Evolutionary conservation across 2,797 vertebrate genomes (phyloP).

Genomic region (Hippoglossus hippoglossus): DNA sequence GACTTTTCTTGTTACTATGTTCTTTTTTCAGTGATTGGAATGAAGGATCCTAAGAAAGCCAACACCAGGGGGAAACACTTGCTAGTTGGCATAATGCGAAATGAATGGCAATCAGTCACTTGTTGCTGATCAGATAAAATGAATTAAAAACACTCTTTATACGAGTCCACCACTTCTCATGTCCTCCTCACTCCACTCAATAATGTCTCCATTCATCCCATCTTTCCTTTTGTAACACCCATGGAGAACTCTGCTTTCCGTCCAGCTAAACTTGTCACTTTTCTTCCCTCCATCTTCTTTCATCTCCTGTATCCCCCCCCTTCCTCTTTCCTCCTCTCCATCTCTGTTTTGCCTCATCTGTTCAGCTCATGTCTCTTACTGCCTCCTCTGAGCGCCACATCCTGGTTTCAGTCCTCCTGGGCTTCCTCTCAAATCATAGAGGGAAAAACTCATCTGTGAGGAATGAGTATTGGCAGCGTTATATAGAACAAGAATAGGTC

Average conservation of each 20-base stretch:
- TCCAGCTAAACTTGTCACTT: slow-evolving; percentile 24
- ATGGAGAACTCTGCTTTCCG: slow-evolving; percentile 16
- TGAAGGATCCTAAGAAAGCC: too few species aligned
- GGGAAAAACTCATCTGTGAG: slow-evolving; percentile 65
- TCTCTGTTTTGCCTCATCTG: slow-evolving; percentile 41
- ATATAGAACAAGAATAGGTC: slow-evolving; percentile 49
- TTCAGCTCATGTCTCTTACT: slow-evolving; percentile 25
- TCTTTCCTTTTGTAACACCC: slow-evolving; percentile 24
- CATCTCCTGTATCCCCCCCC: not conserved
- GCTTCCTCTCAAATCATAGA: slow-evolving; percentile 60
- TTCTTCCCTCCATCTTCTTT: slow-evolving; percentile 7
- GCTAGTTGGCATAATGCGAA: too few species aligned
- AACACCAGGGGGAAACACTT: too few species aligned
- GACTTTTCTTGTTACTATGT: too few species aligned
- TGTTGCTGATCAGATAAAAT: not conserved
- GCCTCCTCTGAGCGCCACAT: slow-evolving; percentile 39
- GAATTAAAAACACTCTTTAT: too few species aligned
- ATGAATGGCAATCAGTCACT: not conserved
- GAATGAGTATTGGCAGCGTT: slow-evolving; percentile 55
- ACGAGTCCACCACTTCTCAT: not conserved
- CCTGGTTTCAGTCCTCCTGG: slow-evolving; percentile 54
- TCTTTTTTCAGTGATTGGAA: not conserved
- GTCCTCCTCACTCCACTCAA: slow-evolving; percentile 10
- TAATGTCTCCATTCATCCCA: slow-evolving; percentile 13
- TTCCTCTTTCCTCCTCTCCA: not conserved